A percentile compares a stretch with the other conserved stretches of the same genome.
These are phyloP conservation scores for Danio rerio DNA, from an alignment of 2,113 vertebrate species.

Conservation along the genomic window GRCz12tu NC_133192.1:14354001-14354500, in stretches of 20 bases:
- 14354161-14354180: too few species aligned
- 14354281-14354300: too few species aligned
- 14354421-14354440: background rate
- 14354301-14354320: background rate
- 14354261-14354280: background rate
- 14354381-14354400: background rate
- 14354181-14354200: too few species aligned
- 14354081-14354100: too few species aligned
- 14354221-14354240: background rate
- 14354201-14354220: slow-evolving; percentile 6
- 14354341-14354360: background rate
- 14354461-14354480: background rate
- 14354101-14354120: too few species aligned
- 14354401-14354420: slow-evolving; percentile 15
- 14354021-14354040: too few species aligned
- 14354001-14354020: too few species aligned
- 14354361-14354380: background rate
- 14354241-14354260: background rate
- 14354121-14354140: too few species aligned
- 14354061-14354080: too few species aligned
- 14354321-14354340: background rate
- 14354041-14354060: too few species aligned
- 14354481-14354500: too few species aligned
- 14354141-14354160: too few species aligned
- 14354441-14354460: background rate